A percentile compares a stretch with the other conserved stretches of the same genome.
Conservation (phyloP, 2,797 vertebrate genomes). For the Malurus splendens region DNA sequence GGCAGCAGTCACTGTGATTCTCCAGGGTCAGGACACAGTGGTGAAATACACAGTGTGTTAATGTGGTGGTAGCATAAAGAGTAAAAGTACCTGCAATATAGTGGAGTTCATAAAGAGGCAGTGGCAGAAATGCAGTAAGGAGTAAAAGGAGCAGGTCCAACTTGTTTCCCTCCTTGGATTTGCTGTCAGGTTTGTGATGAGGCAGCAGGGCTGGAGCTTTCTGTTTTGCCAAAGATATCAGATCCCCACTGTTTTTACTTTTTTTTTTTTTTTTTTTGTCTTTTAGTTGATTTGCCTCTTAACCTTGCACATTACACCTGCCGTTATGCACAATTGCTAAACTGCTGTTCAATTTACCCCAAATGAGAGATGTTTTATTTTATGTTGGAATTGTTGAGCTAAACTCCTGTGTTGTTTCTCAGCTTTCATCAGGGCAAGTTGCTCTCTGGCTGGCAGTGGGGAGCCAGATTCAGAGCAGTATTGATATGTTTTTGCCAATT, state of each 20-base stretch:
- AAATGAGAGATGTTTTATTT: background rate
- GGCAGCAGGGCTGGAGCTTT: background rate
- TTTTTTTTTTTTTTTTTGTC: background rate
- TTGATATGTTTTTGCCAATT: background rate
- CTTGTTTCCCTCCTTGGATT: constrained; percentile 6
- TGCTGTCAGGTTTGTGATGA: background rate
- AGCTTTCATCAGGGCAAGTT: background rate
- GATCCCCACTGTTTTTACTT: background rate
- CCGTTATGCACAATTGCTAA: background rate
- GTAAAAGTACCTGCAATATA: background rate
- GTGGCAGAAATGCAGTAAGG: background rate
- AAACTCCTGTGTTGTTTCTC: background rate
- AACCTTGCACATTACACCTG: background rate
- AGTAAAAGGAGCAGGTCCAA: background rate
- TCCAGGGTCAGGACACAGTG: background rate
- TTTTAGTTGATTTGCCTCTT: background rate
- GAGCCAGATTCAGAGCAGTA: background rate
- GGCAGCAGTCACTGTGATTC: background rate
- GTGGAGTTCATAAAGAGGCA: background rate
- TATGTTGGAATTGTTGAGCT: background rate
- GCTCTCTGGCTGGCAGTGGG: background rate
- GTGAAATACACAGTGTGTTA: background rate
- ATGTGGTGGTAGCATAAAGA: background rate
- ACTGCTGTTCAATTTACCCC: background rate
- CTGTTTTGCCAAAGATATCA: background rate